Conservation (phyloP, 2,888 invertebrate species). For the Pemphredon lugubris region DNA sequence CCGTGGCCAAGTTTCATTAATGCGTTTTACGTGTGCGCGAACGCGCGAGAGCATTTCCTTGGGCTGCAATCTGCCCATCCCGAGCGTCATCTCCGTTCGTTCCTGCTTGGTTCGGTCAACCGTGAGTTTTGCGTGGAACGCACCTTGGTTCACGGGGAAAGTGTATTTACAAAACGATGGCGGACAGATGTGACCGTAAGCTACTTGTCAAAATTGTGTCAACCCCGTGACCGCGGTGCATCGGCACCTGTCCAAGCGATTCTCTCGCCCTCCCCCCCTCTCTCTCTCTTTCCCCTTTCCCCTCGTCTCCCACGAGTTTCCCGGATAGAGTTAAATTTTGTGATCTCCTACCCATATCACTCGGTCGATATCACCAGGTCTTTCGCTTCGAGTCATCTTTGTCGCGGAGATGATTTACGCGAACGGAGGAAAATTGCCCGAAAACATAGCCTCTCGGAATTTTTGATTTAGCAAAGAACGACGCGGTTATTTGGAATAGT, state of each 20-base stretch:
- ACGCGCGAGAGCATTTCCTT: too few species aligned
- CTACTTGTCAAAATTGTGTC: constrained; percentile 75
- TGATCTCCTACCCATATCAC: too few species aligned
- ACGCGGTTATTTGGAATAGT: too few species aligned
- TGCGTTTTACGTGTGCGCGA: neutral
- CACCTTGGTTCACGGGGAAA: constrained; percentile 41
- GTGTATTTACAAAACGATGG: constrained; percentile 60
- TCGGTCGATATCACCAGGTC: too few species aligned
- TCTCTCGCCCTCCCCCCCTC: neutral
- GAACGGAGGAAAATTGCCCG: too few species aligned
- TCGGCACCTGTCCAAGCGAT: constrained; percentile 62
- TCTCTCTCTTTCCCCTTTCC: neutral
- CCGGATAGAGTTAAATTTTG: neutral
- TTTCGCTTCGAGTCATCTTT: too few species aligned
- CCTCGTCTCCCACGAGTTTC: neutral
- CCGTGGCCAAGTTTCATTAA: constrained; percentile 23
- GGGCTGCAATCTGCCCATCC: too few species aligned
- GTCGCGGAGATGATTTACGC: too few species aligned
- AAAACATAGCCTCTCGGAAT: too few species aligned
- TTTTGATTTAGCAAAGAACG: too few species aligned
- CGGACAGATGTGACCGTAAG: constrained; percentile 57
- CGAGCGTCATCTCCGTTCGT: neutral
- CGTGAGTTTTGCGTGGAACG: neutral
- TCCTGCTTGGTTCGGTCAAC: neutral
- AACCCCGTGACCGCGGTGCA: constrained; percentile 52